phyloP scores from a whole-genome alignment of 2,797 vertebrate species.

The Mus minutoides region DNA sequence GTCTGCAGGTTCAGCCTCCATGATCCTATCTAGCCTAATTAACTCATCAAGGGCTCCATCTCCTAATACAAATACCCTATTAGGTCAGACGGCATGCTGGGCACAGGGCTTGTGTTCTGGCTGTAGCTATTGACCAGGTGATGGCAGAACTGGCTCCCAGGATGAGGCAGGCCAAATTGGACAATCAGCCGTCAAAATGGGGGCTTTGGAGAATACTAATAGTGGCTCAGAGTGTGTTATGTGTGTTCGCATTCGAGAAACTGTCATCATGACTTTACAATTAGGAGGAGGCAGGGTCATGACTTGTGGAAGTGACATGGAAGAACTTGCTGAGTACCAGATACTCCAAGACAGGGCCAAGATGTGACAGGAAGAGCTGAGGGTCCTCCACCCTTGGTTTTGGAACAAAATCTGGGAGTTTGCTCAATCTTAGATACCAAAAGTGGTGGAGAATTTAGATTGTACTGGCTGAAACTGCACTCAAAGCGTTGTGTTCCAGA shows the following conservation, averaged over 20 bases:
- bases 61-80: not conserved
- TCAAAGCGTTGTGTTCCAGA: not conserved
- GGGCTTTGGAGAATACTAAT: not conserved
- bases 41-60: not conserved
- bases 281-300: not conserved
- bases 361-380: not conserved
- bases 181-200: not conserved
- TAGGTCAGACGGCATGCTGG: not conserved
- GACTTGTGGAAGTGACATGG: not conserved
- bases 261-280: not conserved
- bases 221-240: not conserved
- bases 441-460: not conserved
- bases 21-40: not conserved
- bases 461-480: not conserved
- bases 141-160: not conserved
- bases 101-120: not conserved
- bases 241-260: not conserved
- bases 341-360: not conserved
- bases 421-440: not conserved
- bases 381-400: not conserved
- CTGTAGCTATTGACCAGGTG: not conserved
- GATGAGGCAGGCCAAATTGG: not conserved
- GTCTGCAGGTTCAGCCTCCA: not conserved
- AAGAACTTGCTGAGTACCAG: not conserved
- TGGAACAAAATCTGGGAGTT: not conserved